A percentile compares a stretch with the other conserved stretches of the same genome.
Evolutionary conservation across 2,113 vertebrate species (phyloP).

Genomic region (Progne subis): DNA sequence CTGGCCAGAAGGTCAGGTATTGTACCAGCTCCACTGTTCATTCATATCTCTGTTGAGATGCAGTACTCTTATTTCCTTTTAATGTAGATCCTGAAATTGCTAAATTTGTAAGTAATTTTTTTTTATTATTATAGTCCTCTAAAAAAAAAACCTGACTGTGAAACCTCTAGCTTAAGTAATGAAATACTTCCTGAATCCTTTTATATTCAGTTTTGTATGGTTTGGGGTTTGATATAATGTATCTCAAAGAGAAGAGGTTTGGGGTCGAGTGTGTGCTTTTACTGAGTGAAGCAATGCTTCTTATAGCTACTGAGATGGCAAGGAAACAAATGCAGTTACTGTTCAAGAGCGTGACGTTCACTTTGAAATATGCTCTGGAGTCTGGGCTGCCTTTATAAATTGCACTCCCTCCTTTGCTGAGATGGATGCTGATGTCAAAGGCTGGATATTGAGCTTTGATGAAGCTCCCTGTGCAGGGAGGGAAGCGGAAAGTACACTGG

Average conservation of each 20-base stretch:
- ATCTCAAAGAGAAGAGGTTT: not conserved
- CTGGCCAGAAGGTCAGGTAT: not conserved
- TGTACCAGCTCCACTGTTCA: not conserved
- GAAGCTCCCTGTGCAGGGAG: not conserved
- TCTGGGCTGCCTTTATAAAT: not conserved
- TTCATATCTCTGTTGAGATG: not conserved
- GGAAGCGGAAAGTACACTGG: not conserved
- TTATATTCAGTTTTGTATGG: not conserved
- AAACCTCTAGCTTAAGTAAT: not conserved
- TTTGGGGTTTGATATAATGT: not conserved
- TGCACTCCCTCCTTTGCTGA: not conserved
- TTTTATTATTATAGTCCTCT: not conserved
- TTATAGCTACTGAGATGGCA: not conserved
- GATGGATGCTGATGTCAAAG: not conserved
- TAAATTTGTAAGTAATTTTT: fast-evolving
- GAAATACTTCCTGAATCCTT: not conserved
- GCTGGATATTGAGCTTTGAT: not conserved
- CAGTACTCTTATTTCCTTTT: not conserved
- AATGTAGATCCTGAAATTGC: not conserved
- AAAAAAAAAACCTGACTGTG: not conserved
- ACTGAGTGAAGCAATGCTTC: not conserved
- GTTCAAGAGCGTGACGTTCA: fast-evolving
- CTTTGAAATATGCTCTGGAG: not conserved
- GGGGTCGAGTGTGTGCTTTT: not conserved
- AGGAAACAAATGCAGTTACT: not conserved